These are phyloP conservation scores for Hippoglossus hippoglossus DNA, from an alignment of 2,797 vertebrate genomes.

Conservation along the genomic window DNA sequence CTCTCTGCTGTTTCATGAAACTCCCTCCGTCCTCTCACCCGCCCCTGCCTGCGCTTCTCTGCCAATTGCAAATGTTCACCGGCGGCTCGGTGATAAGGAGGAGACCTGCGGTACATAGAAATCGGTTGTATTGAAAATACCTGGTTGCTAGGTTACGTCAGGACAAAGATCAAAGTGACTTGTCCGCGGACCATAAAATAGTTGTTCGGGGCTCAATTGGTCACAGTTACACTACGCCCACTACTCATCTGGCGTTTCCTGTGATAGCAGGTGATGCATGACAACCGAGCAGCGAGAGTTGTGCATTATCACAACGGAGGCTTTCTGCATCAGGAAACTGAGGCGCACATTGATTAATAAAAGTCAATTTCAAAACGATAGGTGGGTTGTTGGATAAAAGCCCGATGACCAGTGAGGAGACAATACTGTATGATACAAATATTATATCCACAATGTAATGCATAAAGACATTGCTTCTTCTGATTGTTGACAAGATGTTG, in stretches of 20 bases:
- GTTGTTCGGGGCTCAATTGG: constrained; percentile 72
- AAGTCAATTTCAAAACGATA: constrained; percentile 25
- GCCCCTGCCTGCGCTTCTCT: constrained; percentile 58
- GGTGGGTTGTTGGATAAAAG: constrained; percentile 13
- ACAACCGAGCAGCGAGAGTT: constrained; percentile 59
- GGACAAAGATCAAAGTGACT: constrained; percentile 86
- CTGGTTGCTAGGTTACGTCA: constrained; percentile 88
- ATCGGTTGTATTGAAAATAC: constrained; percentile 83
- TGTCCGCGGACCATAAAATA: constrained; percentile 79
- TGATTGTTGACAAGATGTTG: no score
- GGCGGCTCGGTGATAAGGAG: constrained; percentile 40
- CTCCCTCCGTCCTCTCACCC: constrained; percentile 61
- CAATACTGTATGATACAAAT: not conserved
- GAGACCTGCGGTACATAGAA: constrained; percentile 63
- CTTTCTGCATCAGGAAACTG: constrained; percentile 49
- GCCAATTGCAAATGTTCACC: constrained; percentile 66
- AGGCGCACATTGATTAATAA: constrained; percentile 55
- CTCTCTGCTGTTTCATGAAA: constrained; percentile 51
- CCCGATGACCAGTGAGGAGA: not conserved
- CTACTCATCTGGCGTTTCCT: constrained; percentile 70
- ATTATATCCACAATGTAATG: not conserved
- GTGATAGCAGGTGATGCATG: constrained; percentile 68
- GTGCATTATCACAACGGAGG: constrained; percentile 45
- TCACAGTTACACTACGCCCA: constrained; percentile 55
- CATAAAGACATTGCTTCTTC: no score